phyloP scores from a whole-genome alignment of 2,797 vertebrate genomes.

The Pagetopsis macropterus region DNA sequence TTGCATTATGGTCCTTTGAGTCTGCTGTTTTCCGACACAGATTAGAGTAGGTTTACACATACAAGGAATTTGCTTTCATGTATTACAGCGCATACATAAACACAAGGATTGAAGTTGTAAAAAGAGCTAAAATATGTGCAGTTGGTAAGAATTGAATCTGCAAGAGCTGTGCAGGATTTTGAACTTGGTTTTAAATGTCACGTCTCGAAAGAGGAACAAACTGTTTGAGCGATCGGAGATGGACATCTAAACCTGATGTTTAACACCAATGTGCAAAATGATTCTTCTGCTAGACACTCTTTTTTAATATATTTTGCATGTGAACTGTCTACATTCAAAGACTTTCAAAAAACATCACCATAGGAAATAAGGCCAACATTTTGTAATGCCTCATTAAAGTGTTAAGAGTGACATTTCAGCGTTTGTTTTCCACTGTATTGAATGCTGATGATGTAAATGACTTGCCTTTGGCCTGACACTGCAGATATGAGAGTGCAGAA shows the following conservation, averaged over 20 bases:
- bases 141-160: no score
- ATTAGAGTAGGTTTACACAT: no score
- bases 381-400: neutral
- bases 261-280: neutral
- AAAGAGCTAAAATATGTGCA: no score
- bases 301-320: neutral
- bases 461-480: conserved; percentile 20
- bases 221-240: conserved; percentile 14
- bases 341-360: neutral
- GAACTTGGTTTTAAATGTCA: conserved; percentile 22
- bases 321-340: neutral
- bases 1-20: neutral
- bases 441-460: neutral
- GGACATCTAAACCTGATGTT: conserved; percentile 39
- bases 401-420: neutral
- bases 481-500: conserved; percentile 85
- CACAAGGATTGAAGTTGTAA: no score
- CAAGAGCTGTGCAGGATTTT: neutral
- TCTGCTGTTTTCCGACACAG: neutral
- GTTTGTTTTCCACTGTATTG: conserved; percentile 1
- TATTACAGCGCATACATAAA: no score
- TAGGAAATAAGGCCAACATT: neutral
- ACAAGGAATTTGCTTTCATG: no score
- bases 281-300: neutral
- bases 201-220: conserved; percentile 10